Evolutionary conservation across 2,113 vertebrate genomes (phyloP).

Genomic region (Grallaria varia): DNA sequence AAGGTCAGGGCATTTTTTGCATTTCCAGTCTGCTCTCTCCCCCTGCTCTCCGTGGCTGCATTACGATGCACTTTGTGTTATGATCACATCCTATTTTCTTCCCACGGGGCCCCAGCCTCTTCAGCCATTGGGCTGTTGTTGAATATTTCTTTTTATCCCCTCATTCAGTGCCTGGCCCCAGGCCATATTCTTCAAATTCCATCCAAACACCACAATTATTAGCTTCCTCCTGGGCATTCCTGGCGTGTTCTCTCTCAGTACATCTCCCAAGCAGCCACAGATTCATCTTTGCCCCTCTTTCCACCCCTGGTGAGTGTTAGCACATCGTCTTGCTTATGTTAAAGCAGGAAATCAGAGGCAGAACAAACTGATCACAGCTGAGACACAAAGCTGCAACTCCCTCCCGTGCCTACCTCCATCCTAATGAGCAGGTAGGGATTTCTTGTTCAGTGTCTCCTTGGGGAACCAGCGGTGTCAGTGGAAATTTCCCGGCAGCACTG

Average conservation of each 20-base stretch:
- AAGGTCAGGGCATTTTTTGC: neutral
- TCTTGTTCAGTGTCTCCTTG: neutral
- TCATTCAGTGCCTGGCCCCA: neutral
- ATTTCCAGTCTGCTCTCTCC: neutral
- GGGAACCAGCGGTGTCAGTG: neutral
- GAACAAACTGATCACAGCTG: neutral
- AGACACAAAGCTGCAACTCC: neutral
- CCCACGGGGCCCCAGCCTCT: neutral
- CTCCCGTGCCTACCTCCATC: neutral
- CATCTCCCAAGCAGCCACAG: neutral
- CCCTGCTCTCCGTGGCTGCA: neutral
- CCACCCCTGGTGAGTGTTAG: neutral
- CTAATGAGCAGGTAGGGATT: slow-evolving; percentile 11
- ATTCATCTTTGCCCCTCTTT: slow-evolving; percentile 30
- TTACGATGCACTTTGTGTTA: neutral
- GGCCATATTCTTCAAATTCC: slow-evolving; percentile 59
- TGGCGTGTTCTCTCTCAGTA: slow-evolving; percentile 4
- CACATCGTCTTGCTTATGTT: neutral
- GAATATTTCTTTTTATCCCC: slow-evolving; percentile 57
- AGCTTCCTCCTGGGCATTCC: slow-evolving; percentile 55
- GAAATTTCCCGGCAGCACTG: neutral
- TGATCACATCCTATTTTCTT: slow-evolving; percentile 21
- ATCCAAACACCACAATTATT: slow-evolving; percentile 43
- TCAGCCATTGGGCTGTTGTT: neutral
- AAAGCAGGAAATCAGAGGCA: neutral